Evolutionary conservation across 2,113 vertebrate genomes (phyloP).

Genomic region (Phalacrocorax pelagicus): DNA sequence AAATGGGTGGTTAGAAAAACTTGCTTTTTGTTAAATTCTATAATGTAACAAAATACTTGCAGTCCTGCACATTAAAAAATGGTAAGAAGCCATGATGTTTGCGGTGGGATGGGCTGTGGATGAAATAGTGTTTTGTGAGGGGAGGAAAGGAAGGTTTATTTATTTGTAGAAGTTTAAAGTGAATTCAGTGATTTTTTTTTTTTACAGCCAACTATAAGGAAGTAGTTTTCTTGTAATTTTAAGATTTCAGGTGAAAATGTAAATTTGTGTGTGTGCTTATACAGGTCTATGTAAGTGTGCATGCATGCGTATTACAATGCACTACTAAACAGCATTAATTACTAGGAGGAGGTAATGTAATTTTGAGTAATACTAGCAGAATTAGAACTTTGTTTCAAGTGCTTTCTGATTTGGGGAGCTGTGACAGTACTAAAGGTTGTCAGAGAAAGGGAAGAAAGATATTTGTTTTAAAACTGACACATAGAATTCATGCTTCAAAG

Average conservation of each 20-base stretch:
- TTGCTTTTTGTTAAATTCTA: neutral
- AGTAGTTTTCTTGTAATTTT: neutral
- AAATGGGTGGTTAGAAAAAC: neutral
- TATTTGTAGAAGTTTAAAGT: neutral
- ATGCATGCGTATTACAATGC: rapidly evolving
- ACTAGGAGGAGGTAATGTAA: neutral
- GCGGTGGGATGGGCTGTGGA: neutral
- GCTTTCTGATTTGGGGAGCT: neutral
- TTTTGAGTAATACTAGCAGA: neutral
- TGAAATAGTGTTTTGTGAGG: neutral
- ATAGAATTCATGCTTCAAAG: neutral
- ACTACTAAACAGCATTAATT: neutral
- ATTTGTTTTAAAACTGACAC: neutral
- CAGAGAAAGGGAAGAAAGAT: neutral
- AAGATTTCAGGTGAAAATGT: neutral
- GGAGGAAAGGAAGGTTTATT: neutral
- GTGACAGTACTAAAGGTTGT: neutral
- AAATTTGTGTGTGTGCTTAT: rapidly evolving
- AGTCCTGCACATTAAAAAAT: neutral
- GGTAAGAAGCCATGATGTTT: rapidly evolving
- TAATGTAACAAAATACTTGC: neutral
- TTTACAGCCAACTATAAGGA: neutral
- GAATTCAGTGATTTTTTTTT: neutral
- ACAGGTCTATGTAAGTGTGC: neutral
- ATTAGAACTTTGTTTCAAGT: neutral